Evolutionary conservation across 2,113 vertebrate species (phyloP).

Genomic region (Spheniscus mendiculus): DNA sequence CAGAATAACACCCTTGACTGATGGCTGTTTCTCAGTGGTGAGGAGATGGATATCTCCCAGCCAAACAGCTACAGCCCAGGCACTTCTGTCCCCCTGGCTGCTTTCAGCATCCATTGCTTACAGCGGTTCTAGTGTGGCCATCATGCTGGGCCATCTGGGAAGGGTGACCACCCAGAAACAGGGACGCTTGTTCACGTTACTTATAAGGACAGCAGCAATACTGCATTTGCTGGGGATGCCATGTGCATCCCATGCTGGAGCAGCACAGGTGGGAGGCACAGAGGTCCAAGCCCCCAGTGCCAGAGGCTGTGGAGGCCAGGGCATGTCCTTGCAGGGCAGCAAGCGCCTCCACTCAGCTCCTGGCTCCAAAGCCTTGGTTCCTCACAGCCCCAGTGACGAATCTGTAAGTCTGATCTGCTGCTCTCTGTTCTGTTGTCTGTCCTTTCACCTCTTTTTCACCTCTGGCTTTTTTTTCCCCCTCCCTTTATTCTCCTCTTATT

Average conservation of each 20-base stretch:
- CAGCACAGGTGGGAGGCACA: background rate
- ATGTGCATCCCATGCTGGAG: background rate
- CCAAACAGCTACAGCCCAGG: background rate
- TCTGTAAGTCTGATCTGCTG: background rate
- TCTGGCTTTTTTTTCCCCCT: rapidly evolving
- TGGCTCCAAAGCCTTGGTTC: background rate
- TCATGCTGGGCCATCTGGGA: background rate
- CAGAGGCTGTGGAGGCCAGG: background rate
- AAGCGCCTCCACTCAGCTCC: rapidly evolving
- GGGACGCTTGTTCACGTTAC: rapidly evolving
- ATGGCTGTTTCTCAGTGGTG: background rate
- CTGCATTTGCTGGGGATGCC: background rate
- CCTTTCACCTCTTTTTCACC: background rate
- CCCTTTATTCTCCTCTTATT: background rate
- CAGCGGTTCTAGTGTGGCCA: background rate
- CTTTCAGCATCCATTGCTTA: background rate
- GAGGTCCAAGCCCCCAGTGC: background rate
- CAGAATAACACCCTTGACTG: background rate
- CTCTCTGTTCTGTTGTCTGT: background rate
- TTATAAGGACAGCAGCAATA: background rate
- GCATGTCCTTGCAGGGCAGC: background rate
- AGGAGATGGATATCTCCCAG: background rate
- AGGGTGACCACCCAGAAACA: background rate
- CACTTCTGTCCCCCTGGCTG: background rate
- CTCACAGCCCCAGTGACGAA: background rate